Percentiles rank a stretch among this genome's conserved stretches.
Conservation (phyloP, 1,140 invertebrate genomes). For the Pomacea maculata region DNA sequence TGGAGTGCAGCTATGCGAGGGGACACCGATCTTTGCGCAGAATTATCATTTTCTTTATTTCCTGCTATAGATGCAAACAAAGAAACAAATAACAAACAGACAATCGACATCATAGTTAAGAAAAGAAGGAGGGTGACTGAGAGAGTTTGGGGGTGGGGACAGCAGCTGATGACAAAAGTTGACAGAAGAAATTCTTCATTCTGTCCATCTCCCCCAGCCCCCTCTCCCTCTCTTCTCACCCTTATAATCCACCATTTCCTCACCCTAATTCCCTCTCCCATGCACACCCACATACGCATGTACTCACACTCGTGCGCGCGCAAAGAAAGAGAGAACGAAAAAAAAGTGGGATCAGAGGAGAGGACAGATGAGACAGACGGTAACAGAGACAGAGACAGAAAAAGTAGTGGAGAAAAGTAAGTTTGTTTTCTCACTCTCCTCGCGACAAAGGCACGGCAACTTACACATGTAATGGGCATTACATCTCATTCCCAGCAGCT, state of each 20-base stretch:
- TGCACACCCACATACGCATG: conserved; percentile 1
- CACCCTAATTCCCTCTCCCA: background rate
- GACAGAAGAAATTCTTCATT: background rate
- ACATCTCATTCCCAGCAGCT: conserved; percentile 2
- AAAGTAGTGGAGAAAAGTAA: background rate
- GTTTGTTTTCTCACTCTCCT: background rate
- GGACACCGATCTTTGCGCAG: too few relatives aligned
- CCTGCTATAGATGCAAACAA: too few relatives aligned
- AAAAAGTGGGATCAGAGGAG: background rate
- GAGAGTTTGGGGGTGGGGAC: background rate
- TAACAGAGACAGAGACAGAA: background rate
- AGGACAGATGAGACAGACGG: background rate
- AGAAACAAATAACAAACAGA: too few relatives aligned
- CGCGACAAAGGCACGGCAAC: background rate
- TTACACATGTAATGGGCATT: background rate
- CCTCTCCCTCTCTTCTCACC: background rate
- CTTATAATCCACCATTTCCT: background rate
- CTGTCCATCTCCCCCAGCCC: too few relatives aligned
- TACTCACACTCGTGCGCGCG: background rate
- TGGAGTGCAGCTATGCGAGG: too few relatives aligned
- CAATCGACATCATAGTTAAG: too few relatives aligned
- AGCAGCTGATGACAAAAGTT: background rate
- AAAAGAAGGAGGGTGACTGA: too few relatives aligned
- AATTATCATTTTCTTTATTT: too few relatives aligned
- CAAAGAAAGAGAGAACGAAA: background rate